A percentile compares a stretch with the other conserved stretches of the same genome.
These are phyloP conservation scores for Cathartes aura DNA, from an alignment of 2,113 vertebrate genomes.

Conservation along the genomic window DNA sequence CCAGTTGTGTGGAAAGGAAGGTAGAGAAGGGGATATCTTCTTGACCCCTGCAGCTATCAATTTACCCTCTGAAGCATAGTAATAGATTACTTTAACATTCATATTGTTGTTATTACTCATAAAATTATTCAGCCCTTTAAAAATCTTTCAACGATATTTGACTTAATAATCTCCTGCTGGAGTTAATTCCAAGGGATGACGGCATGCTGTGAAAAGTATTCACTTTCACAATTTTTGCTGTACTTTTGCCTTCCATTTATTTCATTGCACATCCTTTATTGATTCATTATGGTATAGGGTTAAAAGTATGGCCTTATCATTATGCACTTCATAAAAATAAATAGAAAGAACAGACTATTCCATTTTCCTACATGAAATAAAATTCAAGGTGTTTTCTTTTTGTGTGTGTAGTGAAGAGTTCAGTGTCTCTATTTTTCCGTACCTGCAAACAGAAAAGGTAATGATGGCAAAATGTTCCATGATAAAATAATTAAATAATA, in stretches of 20 bases:
- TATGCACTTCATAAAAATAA: conserved; percentile 12
- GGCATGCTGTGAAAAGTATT: conserved; percentile 34
- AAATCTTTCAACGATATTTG: conserved; percentile 47
- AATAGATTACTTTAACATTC: conserved; percentile 41
- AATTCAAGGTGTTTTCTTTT: neutral
- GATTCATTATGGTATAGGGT: conserved; percentile 15
- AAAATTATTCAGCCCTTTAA: conserved; percentile 59
- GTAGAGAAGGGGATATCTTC: neutral
- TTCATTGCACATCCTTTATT: neutral
- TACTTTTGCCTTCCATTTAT: neutral
- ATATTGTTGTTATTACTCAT: conserved; percentile 40
- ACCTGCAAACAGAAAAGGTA: neutral
- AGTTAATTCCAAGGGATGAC: conserved; percentile 42
- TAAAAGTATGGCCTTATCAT: conserved; percentile 22
- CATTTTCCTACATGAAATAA: neutral
- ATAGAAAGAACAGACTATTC: neutral
- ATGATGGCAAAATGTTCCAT: neutral
- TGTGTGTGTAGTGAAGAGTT: neutral
- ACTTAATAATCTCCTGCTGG: conserved; percentile 59
- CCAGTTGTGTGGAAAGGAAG: neutral
- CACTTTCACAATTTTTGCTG: conserved; percentile 21
- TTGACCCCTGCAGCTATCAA: conserved; percentile 22
- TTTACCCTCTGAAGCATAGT: conserved; percentile 27
- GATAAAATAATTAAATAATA: neutral
- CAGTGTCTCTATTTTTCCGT: neutral